Percentiles rank a stretch among this genome's conserved stretches.
phyloP scores from a whole-genome alignment of 2,113 vertebrate genomes.

The Notarius quadriscutis region DNA sequence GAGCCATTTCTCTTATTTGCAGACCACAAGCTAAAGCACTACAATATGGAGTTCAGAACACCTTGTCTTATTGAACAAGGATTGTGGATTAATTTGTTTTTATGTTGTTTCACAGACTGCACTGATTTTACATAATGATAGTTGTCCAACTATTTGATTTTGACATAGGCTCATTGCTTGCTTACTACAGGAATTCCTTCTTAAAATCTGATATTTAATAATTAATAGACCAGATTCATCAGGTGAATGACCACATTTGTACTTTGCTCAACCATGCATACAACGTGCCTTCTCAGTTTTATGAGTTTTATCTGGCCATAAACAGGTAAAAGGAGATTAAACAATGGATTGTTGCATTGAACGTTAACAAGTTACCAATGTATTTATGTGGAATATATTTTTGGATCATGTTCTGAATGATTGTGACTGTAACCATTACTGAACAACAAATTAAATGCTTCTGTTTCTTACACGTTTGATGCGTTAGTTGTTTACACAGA shows the following conservation, averaged over 20 bases:
- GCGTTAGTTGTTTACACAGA: not conserved
- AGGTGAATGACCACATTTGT: slow-evolving; percentile 6
- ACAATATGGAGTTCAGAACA: not conserved
- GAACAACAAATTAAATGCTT: slow-evolving; percentile 59
- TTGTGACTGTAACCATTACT: slow-evolving; percentile 54
- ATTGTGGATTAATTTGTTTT: slow-evolving; percentile 29
- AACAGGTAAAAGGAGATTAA: not conserved
- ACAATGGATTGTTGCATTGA: not conserved
- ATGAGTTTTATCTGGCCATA: not conserved
- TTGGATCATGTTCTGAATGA: slow-evolving; percentile 41
- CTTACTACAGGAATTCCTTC: not conserved
- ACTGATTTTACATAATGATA: slow-evolving; percentile 65
- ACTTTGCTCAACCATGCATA: slow-evolving; percentile 13
- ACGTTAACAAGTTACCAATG: slow-evolving; percentile 24
- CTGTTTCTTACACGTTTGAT: slow-evolving; percentile 55
- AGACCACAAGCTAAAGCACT: not conserved
- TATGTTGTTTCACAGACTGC: slow-evolving; percentile 63
- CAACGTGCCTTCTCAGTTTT: not conserved
- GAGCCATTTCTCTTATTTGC: not conserved
- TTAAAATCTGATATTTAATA: slow-evolving; percentile 4
- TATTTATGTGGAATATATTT: slow-evolving; percentile 55
- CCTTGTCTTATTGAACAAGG: slow-evolving; percentile 32
- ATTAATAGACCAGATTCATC: not conserved
- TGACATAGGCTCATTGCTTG: not conserved
- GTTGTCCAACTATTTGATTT: not conserved